These are phyloP conservation scores for Callaeas wilsoni DNA, from an alignment of 2,113 vertebrate species.

Conservation along the genomic window DNA sequence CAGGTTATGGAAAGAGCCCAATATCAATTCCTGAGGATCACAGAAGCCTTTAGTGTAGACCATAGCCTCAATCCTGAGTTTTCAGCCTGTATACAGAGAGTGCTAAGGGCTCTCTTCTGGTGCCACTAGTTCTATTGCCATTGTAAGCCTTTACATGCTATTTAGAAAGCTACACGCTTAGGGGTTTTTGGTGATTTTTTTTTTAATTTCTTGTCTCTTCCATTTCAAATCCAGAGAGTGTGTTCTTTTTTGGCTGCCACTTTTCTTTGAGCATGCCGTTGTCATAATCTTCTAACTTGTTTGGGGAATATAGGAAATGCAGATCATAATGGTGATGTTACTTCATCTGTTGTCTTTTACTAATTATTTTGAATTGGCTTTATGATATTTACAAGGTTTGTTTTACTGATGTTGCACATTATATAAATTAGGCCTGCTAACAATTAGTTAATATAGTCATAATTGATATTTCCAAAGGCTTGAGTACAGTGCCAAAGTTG, in stretches of 20 bases:
- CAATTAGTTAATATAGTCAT: neutral
- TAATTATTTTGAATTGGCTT: neutral
- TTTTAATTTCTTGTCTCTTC: neutral
- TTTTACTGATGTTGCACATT: neutral
- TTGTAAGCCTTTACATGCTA: neutral
- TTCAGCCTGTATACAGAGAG: neutral
- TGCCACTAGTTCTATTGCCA: neutral
- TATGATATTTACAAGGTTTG: neutral
- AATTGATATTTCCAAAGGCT: neutral
- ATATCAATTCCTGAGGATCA: neutral
- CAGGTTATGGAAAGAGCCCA: neutral
- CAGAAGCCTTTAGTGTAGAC: neutral
- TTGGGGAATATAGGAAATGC: neutral
- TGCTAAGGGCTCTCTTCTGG: neutral
- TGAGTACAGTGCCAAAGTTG: neutral
- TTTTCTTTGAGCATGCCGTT: neutral
- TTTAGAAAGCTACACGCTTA: neutral
- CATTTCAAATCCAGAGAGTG: neutral
- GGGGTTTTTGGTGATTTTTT: neutral
- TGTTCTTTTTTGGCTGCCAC: neutral
- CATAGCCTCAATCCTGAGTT: neutral
- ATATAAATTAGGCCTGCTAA: neutral
- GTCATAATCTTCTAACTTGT: neutral
- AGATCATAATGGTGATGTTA: neutral
- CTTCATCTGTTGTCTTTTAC: neutral